phyloP scores from a whole-genome alignment of 2,113 vertebrate genomes.

The Equus przewalskii region DNA sequence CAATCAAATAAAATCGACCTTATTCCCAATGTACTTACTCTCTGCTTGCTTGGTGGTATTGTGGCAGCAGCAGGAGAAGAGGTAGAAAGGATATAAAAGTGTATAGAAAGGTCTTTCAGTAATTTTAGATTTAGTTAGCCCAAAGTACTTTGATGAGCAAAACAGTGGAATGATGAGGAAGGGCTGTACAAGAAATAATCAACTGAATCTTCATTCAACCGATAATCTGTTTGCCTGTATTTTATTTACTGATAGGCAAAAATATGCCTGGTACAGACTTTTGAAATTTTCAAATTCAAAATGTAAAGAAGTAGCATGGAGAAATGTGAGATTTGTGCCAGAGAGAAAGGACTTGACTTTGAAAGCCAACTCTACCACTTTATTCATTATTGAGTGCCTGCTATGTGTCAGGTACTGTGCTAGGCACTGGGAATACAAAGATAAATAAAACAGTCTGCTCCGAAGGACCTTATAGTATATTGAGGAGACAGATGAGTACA shows the following conservation, averaged over 20 bases:
- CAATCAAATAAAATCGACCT: background rate
- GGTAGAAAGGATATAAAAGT: background rate
- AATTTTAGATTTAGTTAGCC: conserved; percentile 5
- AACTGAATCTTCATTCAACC: background rate
- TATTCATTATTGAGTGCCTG: conserved; percentile 29
- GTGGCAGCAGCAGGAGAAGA: background rate
- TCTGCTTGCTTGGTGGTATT: background rate
- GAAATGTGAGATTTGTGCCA: conserved; percentile 66
- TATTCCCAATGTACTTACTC: background rate
- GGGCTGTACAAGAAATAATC: background rate
- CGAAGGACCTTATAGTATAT: background rate
- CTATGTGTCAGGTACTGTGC: conserved; percentile 13
- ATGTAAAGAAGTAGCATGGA: conserved; percentile 33
- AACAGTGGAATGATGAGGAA: background rate
- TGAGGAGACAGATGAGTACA: background rate
- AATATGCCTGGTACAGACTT: background rate
- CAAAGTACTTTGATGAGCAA: background rate
- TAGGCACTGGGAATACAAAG: conserved; percentile 10
- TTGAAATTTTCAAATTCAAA: conserved; percentile 5
- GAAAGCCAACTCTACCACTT: conserved; percentile 64
- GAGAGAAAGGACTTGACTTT: conserved; percentile 63
- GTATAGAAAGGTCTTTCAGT: background rate
- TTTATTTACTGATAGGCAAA: conserved; percentile 50
- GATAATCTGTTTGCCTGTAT: background rate
- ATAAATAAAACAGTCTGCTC: background rate